Percentiles rank a stretch among this genome's conserved stretches.
These are phyloP conservation scores for Heliopora coerulea DNA, from an alignment of 92 coral and sea anemone genomes.

Conservation along the genomic window DNA sequence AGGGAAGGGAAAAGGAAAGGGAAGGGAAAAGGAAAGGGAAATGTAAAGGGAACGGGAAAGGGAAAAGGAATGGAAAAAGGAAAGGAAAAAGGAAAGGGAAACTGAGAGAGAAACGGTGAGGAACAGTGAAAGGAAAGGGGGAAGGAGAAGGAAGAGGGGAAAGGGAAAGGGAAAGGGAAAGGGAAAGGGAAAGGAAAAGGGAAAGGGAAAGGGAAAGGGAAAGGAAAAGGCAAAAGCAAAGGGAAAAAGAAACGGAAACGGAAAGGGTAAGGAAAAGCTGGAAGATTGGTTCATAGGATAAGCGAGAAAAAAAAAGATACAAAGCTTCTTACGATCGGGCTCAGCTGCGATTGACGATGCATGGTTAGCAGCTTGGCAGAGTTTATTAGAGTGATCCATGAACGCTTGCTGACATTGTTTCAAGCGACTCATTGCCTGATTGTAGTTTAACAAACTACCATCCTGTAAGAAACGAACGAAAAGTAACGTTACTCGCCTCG, in stretches of 20 bases:
- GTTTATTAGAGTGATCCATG: conserved; percentile 59
- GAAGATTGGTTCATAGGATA: too few species aligned
- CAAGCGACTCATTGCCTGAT: conserved; percentile 38
- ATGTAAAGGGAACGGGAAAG: background rate
- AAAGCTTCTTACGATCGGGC: conserved; percentile 29
- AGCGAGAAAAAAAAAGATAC: background rate
- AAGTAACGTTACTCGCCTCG: too few species aligned
- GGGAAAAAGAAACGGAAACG: too few species aligned
- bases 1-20: background rate
- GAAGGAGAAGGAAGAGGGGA: background rate
- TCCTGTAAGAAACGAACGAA: conserved; percentile 2
- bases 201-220: background rate
- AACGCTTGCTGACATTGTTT: conserved; percentile 48
- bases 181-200: background rate
- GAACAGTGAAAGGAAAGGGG: background rate
- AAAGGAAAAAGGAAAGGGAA: background rate
- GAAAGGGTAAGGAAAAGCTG: too few species aligned
- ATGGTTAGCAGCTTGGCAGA: conserved; percentile 71
- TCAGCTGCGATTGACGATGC: conserved; percentile 91
- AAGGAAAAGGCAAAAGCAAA: background rate
- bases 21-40: background rate
- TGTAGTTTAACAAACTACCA: conserved; percentile 39
- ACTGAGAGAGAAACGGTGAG: background rate
- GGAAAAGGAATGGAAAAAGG: background rate
- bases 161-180: background rate